Evolutionary conservation across 2,797 vertebrate species (phyloP), one percentile per base, ranked within the genome.

Genomic region (Oryzias dopingdopingensis): DNA sequence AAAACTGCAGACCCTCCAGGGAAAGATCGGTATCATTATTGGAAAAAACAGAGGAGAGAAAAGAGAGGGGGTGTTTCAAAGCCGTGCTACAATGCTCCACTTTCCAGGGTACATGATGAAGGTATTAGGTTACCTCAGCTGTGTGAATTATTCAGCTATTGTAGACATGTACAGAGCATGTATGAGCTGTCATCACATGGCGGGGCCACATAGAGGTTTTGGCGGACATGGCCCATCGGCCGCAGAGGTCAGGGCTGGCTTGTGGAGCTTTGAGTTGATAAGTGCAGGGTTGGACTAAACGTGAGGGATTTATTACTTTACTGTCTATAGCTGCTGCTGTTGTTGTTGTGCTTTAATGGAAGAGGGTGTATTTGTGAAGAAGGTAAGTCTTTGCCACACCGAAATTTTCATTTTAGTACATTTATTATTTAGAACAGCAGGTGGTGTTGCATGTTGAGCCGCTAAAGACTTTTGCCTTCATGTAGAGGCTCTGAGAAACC

Each of bases 81-180:
- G 54, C 40, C 52, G 37, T 10, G 22, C 71, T 48, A 13, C 60
- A 18, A 52, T 2, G 40, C 66, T 62, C 74, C 43, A 47, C 62
- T 78, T 66, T 79, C 72, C 68, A 76, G 76, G 77, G 72, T 81
- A 67, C 66, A 77, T 52, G 69, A 77, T 45, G 22, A 55, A 58
- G 71, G 71, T 76, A 64, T 93, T 88, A 37, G 15, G 78, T 93
- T 91, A 74, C 91, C 72, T 62, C 66, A 60, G 65, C 60, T 62
- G 56, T 62, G 77, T 94, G 56, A 93, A 93, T 94, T 89, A 93
- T 93, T 93, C 66, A 93, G 61, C 67, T 46, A 41, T 50, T 52
- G 69, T 77, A 90, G 87, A 91, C 87, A 89, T 88, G 87, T 88
- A 85, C 81, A 76, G 74, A 78, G 70, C 73, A 66, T 83, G 78